Evolutionary conservation across 2,888 invertebrate genomes (phyloP).

Genomic region (Orthosia incerta): DNA sequence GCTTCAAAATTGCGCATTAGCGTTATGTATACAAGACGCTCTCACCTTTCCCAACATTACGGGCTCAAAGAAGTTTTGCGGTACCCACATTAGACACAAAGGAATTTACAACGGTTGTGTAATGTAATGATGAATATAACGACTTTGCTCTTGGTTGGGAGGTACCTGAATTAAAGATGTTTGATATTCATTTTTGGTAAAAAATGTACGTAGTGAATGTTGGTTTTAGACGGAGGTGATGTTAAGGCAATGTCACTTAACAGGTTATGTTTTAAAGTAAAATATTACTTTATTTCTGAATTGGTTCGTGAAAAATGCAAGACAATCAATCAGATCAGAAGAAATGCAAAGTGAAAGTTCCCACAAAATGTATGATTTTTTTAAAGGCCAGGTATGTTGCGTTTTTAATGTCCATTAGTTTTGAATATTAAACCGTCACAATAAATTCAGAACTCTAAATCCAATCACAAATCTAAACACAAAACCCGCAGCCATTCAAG

Average conservation of each 20-base stretch:
- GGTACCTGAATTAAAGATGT: constrained; percentile 22
- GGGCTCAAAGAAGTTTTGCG: constrained; percentile 58
- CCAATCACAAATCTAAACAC: constrained; percentile 19
- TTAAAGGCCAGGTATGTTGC: neutral
- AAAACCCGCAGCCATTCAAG: constrained; percentile 16
- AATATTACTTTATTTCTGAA: too few relatives aligned
- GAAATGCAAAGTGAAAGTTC: too few relatives aligned
- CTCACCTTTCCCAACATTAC: constrained; percentile 58
- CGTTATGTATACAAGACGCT: constrained; percentile 63
- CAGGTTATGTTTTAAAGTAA: too few relatives aligned
- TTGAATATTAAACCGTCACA: neutral
- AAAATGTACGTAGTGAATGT: constrained; percentile 2
- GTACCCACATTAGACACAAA: constrained; percentile 60
- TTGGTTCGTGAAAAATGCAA: too few relatives aligned
- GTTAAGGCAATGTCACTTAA: neutral
- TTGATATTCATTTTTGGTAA: constrained; percentile 34
- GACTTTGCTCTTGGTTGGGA: constrained; percentile 48
- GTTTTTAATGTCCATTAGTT: neutral
- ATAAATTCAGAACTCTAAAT: neutral
- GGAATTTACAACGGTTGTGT: constrained; percentile 55
- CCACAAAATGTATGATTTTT: neutral
- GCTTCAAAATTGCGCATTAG: constrained; percentile 64
- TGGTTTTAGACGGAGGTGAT: neutral
- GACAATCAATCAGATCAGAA: too few relatives aligned
- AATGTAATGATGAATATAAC: constrained; percentile 62